These are phyloP conservation scores for Hedya salicella DNA, from an alignment of 2,888 invertebrate genomes.

Conservation along the genomic window DNA sequence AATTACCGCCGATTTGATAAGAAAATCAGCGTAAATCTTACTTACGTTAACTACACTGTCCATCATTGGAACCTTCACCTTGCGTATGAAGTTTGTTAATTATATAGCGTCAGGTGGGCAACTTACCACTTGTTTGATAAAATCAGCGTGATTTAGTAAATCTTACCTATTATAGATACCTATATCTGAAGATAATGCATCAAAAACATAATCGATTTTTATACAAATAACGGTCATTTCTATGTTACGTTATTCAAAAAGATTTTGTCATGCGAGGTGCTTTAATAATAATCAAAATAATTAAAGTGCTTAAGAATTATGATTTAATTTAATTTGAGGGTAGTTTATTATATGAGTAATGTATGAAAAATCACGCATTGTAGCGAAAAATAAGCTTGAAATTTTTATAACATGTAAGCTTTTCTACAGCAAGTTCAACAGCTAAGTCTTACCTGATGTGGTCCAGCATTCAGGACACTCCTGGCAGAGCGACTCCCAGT, in stretches of 20 bases:
- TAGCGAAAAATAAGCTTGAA: no score
- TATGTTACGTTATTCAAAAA: neutral
- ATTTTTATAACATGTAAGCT: no score
- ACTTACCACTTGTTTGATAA: neutral
- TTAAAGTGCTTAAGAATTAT: neutral
- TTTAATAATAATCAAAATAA: neutral
- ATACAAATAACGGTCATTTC: neutral
- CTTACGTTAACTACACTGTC: no score
- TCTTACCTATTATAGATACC: neutral
- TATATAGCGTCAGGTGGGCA: neutral
- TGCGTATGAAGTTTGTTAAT: neutral
- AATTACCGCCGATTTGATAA: no score
- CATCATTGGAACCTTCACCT: conserved; percentile 1
- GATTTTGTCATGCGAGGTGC: neutral
- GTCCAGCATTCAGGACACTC: conserved; percentile 87
- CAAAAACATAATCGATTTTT: neutral
- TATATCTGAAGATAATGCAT: neutral
- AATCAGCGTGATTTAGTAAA: neutral
- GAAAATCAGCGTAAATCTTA: no score
- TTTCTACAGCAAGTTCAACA: no score
- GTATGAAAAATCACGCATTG: no score
- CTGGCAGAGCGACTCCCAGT: conserved; percentile 87
- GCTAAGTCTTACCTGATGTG: conserved; percentile 82
- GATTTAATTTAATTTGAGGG: neutral
- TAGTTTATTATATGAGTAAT: no score